phyloP scores from a whole-genome alignment of 2,888 invertebrate genomes.

The Caenorhabditis auriculariae region DNA sequence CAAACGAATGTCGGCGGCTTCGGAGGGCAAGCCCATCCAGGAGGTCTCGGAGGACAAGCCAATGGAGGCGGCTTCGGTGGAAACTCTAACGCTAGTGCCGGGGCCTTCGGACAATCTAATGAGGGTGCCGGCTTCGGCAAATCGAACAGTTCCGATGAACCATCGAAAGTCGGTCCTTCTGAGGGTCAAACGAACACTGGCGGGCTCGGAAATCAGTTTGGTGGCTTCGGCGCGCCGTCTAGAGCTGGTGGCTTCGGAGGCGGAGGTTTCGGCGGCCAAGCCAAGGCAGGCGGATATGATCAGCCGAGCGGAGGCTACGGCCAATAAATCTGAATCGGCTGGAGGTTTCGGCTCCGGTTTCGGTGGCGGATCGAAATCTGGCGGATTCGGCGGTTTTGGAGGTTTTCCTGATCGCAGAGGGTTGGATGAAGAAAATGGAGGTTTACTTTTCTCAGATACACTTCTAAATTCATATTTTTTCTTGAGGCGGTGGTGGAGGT shows the following conservation, averaged over 20 bases:
- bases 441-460: no score
- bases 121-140: constrained; percentile 6
- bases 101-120: constrained; percentile 3
- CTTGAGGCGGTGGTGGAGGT: constrained; percentile 2
- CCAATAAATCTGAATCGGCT: no score
- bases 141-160: neutral
- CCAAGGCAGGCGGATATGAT: constrained; percentile 9
- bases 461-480: no score
- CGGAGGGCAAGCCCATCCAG: neutral
- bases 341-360: constrained; percentile 5
- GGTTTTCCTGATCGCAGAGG: constrained; percentile 9
- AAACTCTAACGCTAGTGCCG: constrained; percentile 1
- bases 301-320: no score
- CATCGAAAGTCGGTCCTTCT: neutral
- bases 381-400: constrained; percentile 9
- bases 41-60: neutral
- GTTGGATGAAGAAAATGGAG: no score
- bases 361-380: constrained; percentile 4
- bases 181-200: neutral
- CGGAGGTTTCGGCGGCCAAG: constrained; percentile 14
- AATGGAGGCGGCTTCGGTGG: constrained; percentile 6
- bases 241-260: constrained; percentile 11
- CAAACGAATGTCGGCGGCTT: neutral
- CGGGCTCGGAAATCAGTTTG: neutral
- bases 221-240: constrained; percentile 1